These are phyloP conservation scores for Callyntrura sp. DNA, from an alignment of 2,888 invertebrate species.

Conservation along the genomic window DNA sequence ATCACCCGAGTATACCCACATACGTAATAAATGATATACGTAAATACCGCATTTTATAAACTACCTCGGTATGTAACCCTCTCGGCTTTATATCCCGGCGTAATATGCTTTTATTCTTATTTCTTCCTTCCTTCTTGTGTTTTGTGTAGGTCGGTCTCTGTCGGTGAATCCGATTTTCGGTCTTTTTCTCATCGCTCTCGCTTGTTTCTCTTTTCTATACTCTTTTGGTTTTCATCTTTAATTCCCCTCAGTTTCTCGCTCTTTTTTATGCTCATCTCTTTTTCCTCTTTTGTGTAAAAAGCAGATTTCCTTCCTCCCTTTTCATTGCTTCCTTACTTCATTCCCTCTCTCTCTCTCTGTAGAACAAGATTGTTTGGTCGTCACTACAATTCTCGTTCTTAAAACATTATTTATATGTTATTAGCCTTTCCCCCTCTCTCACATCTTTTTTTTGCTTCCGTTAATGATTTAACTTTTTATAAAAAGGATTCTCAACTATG, in stretches of 20 bases:
- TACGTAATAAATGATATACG: too few species aligned
- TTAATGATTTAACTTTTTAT: constrained; percentile 51
- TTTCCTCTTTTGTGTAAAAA: constrained; percentile 71
- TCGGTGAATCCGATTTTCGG: constrained; percentile 77
- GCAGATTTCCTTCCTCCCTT: constrained; percentile 74
- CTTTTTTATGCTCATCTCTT: constrained; percentile 64
- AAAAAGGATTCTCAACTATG: neutral
- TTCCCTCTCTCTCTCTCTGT: constrained; percentile 28
- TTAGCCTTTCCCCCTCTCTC: constrained; percentile 51
- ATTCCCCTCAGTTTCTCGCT: constrained; percentile 71
- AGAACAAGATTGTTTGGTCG: constrained; percentile 53
- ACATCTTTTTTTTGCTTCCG: constrained; percentile 1
- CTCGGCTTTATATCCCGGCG: neutral
- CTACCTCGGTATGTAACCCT: too few species aligned
- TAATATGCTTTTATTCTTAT: constrained; percentile 63
- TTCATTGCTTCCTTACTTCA: constrained; percentile 64
- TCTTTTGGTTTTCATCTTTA: constrained; percentile 75
- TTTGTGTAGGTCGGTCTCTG: constrained; percentile 69
- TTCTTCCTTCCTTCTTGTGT: constrained; percentile 71
- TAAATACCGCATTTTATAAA: too few species aligned
- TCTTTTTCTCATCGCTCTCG: constrained; percentile 60
- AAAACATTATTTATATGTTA: constrained; percentile 64
- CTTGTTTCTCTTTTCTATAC: constrained; percentile 49
- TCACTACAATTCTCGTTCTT: constrained; percentile 47
- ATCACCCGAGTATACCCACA: neutral